Evolutionary conservation across 2,113 vertebrate species (phyloP).

Genomic region (Ancistrus triradiatus): DNA sequence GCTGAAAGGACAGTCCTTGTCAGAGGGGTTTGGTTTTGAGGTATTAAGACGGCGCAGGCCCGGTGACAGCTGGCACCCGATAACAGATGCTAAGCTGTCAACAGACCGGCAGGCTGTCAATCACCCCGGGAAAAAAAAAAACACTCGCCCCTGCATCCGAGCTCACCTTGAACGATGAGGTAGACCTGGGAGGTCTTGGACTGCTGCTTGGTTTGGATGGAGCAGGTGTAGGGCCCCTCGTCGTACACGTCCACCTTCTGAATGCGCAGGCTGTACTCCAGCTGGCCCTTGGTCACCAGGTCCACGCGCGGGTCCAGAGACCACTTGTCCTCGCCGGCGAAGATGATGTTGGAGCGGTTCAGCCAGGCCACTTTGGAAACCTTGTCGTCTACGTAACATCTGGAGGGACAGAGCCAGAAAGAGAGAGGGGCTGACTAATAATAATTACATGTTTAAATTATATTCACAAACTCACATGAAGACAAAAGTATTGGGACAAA

Average conservation of each 20-base stretch:
- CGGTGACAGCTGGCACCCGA: too few relatives aligned
- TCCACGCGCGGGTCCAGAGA: constrained; percentile 95
- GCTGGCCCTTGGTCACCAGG: constrained; percentile 89
- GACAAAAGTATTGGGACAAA: too few relatives aligned
- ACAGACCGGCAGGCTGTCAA: too few relatives aligned
- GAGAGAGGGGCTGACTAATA: background rate
- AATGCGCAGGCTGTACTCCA: constrained; percentile 97
- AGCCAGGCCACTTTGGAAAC: constrained; percentile 98
- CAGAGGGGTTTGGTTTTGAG: too few relatives aligned
- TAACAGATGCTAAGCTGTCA: too few relatives aligned
- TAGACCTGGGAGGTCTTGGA: constrained; percentile 95
- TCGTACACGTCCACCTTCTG: constrained; percentile 97
- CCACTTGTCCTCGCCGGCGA: constrained; percentile 96
- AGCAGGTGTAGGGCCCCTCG: constrained; percentile 95
- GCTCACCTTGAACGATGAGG: constrained; percentile 97
- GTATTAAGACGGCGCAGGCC: too few relatives aligned
- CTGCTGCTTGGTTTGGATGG: constrained; percentile 93
- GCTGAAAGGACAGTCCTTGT: too few relatives aligned
- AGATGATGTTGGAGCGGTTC: constrained; percentile 99
- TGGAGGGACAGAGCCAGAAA: constrained; percentile 49
- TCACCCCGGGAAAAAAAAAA: too few relatives aligned
- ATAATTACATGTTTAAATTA: too few relatives aligned
- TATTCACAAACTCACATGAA: too few relatives aligned
- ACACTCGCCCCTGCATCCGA: too few relatives aligned
- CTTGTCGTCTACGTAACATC: constrained; percentile 97